Evolutionary conservation across 2,797 vertebrate species (phyloP).

Genomic region (Aselliscus stoliczkanus): DNA sequence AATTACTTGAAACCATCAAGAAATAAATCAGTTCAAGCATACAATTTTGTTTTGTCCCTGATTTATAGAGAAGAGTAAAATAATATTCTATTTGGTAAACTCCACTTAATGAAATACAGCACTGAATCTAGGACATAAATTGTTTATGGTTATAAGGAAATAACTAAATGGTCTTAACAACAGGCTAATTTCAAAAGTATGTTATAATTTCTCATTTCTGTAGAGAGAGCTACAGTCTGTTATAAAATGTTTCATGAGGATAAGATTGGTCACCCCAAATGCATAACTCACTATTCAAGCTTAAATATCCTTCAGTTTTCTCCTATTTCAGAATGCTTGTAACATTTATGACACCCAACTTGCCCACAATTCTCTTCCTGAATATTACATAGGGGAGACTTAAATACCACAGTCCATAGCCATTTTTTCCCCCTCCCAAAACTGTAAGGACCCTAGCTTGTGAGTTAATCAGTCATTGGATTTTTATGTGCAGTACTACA

Average conservation of each 20-base stretch:
- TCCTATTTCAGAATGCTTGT: neutral
- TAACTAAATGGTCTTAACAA: slow-evolving; percentile 26
- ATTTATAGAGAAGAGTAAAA: slow-evolving; percentile 56
- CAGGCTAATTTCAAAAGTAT: slow-evolving; percentile 31
- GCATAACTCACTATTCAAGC: neutral
- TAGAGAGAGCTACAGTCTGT: neutral
- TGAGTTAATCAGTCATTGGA: neutral
- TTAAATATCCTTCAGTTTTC: neutral
- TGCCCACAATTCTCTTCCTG: neutral
- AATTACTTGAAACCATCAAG: slow-evolving; percentile 72
- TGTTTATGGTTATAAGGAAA: slow-evolving; percentile 54
- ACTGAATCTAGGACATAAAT: slow-evolving; percentile 46
- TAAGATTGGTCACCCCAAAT: neutral
- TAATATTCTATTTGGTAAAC: slow-evolving; percentile 62
- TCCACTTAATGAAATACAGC: slow-evolving; percentile 46
- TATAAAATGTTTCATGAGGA: neutral
- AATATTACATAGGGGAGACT: neutral
- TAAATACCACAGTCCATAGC: neutral
- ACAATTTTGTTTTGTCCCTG: slow-evolving; percentile 49
- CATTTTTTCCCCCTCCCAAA: neutral
- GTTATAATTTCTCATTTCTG: neutral
- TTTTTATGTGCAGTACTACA: neutral
- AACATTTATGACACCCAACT: neutral
- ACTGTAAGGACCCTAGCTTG: neutral
- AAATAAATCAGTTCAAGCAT: slow-evolving; percentile 62